Conservation (phyloP, 2,113 vertebrate genomes). For the Chlamydotis undulata region DNA sequence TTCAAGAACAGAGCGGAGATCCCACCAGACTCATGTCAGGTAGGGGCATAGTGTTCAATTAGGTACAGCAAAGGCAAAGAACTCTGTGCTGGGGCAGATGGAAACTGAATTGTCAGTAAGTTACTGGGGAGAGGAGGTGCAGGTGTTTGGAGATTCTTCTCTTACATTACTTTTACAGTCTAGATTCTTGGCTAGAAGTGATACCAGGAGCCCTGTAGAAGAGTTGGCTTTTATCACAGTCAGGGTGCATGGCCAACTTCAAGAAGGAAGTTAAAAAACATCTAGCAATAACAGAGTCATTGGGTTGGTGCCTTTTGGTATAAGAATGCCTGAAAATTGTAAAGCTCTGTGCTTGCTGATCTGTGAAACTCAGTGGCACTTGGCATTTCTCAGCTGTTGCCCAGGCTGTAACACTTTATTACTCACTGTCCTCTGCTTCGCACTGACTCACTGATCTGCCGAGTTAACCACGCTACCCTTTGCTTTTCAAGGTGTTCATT, state of each 20-base stretch:
- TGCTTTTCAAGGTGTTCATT: not conserved
- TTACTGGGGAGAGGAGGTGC: not conserved
- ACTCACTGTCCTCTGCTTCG: not conserved
- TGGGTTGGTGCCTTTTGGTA: conserved; percentile 39
- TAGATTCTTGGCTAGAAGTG: not conserved
- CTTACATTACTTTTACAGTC: not conserved
- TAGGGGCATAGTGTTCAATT: not conserved
- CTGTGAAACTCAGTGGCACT: not conserved
- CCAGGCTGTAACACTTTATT: not conserved
- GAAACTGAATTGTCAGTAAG: not conserved
- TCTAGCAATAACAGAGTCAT: not conserved
- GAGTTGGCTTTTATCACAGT: not conserved
- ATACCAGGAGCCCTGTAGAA: not conserved
- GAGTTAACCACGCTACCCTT: not conserved
- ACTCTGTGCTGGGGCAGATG: not conserved
- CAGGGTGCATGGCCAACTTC: not conserved
- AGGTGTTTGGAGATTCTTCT: not conserved
- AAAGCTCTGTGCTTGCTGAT: not conserved
- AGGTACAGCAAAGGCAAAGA: not conserved
- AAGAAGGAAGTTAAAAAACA: not conserved
- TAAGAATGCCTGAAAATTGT: not conserved
- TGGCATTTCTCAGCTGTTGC: not conserved
- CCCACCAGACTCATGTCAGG: not conserved
- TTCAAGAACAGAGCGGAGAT: not conserved
- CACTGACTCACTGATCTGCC: not conserved